These are phyloP conservation scores for Protonemura montana DNA, from an alignment of 2,888 invertebrate species.

Conservation along the genomic window DNA sequence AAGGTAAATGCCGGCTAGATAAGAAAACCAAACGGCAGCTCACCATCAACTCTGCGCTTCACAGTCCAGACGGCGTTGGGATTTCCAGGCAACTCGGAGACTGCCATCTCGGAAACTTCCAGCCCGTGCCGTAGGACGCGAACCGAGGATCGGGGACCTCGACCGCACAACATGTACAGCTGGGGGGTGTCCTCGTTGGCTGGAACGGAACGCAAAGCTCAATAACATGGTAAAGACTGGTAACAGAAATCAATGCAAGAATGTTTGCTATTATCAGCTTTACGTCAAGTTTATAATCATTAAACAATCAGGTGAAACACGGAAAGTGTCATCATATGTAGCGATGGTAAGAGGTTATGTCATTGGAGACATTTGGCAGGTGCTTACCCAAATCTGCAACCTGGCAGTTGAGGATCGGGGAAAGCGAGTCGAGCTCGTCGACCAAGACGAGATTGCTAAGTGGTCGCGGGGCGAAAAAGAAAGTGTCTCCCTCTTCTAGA, in stretches of 20 bases:
- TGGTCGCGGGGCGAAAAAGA: constrained; percentile 95
- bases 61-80: constrained; percentile 99
- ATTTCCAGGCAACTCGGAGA: constrained; percentile 98
- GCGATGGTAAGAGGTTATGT: background rate
- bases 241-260: background rate
- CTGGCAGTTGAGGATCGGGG: constrained; percentile 84
- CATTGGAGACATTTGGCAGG: background rate
- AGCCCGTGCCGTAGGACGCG: constrained; percentile 94
- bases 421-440: constrained; percentile 95
- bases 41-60: constrained; percentile 94
- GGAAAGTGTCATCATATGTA: constrained; percentile 14
- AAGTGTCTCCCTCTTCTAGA: constrained; percentile 97
- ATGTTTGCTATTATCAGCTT: background rate
- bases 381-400: constrained; percentile 80
- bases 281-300: background rate
- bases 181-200: constrained; percentile 99
- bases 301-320: constrained; percentile 23
- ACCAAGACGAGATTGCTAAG: constrained; percentile 94
- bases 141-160: constrained; percentile 93
- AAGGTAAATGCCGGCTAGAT: background rate
- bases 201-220: constrained; percentile 47
- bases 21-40: constrained; percentile 58
- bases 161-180: constrained; percentile 93
- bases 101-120: constrained; percentile 99
- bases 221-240: background rate